phyloP scores from a whole-genome alignment of 1,140 invertebrate genomes.

The Atta texana region DNA sequence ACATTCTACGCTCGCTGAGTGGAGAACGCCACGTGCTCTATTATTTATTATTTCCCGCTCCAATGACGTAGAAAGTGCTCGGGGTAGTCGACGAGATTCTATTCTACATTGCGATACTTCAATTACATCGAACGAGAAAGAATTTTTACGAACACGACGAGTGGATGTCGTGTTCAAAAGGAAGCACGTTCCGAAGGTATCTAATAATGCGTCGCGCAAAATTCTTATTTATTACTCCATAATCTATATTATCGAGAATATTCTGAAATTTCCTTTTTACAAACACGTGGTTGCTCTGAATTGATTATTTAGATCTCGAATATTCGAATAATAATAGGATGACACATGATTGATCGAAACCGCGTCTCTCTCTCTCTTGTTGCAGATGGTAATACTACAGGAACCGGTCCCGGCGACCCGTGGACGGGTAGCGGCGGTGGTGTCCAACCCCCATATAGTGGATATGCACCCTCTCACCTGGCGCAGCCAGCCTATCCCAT shows the following conservation, averaged over 20 bases:
- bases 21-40: slow-evolving; percentile 65
- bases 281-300: background rate
- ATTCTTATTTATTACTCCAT: background rate
- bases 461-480: slow-evolving; percentile 85
- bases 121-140: background rate
- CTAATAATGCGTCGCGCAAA: background rate
- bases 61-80: slow-evolving; percentile 18
- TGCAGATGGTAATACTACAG: slow-evolving; percentile 86
- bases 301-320: slow-evolving; percentile 33
- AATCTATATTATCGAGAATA: background rate
- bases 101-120: background rate
- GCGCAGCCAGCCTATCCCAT: slow-evolving; percentile 86
- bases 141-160: background rate
- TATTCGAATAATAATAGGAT: background rate
- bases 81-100: background rate
- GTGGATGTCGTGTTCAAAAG: background rate
- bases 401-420: slow-evolving; percentile 84
- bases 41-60: slow-evolving; percentile 58
- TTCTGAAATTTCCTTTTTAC: background rate
- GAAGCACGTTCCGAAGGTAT: background rate
- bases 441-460: slow-evolving; percentile 85
- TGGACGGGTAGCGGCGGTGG: slow-evolving; percentile 84
- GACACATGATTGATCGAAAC: slow-evolving; percentile 48
- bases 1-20: slow-evolving; percentile 54
- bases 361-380: slow-evolving; percentile 34